Evolutionary conservation across 1,140 invertebrate species (phyloP), one percentile per base, ranked within the genome.

Genomic region (Cherax destructor): DNA sequence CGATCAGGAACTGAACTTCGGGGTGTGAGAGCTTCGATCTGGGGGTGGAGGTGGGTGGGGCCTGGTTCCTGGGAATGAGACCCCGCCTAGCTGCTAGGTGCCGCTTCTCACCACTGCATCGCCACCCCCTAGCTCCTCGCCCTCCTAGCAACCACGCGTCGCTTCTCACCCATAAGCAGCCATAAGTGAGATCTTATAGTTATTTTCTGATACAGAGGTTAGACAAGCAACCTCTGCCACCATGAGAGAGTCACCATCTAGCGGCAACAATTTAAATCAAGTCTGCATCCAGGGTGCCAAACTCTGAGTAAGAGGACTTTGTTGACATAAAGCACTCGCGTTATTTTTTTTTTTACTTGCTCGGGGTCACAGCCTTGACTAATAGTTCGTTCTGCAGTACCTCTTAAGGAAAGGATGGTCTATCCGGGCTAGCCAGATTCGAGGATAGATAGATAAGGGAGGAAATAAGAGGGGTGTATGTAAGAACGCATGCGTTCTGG

Each of bases 251-350:
- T 6, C 52, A 56, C 81, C 81, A 30, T n/a, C 81, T 83, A 65
- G 81, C 81, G 81, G 81, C 81, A 49, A n/a, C 59, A 61, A 69
- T 65, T 49, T 21, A 41, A 83, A 83, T 69, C 81, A 83, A 56
- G 61, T 69, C 81, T 56, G 81, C 61, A 83, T 69, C 56, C 16
- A 47, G 21, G 81, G 9, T 18, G 61, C 59, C 81, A 49, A 49
- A 56, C 81, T 30, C 47, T 30, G 30, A 49, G 61, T 83, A 83
- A 30, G 81, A 83, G 69, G 61, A 41, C 81, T 83, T 13, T 52
- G 16, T n/a, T 61, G 13, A 2, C 56, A 69, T 13, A 47, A 24
- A 5, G 47, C 30, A 41, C 47, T 13, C n/a, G 30, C 30, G 0
- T 41, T 41, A 41, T 41, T 50, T 5, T 61, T 50, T 69, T 41